A percentile compares a stretch with the other conserved stretches of the same genome.
phyloP scores from a whole-genome alignment of 2,113 vertebrate species.

The Phalacrocorax aristotelis region DNA sequence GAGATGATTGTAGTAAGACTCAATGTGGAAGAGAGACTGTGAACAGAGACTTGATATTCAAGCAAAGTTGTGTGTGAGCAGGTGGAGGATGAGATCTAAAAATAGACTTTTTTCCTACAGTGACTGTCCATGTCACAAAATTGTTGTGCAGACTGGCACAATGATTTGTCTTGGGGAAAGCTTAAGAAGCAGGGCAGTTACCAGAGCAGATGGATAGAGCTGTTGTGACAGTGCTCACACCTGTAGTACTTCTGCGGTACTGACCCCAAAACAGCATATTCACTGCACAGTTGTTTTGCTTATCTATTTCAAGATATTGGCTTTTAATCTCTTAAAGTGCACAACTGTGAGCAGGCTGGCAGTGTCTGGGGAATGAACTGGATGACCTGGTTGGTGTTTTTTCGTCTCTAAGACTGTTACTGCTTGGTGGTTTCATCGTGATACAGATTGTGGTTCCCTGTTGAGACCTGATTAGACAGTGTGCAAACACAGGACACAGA shows the following conservation, averaged over 20 bases:
- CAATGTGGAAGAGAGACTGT: background rate
- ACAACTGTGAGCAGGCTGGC: background rate
- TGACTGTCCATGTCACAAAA: constrained; percentile 20
- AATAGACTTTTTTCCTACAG: constrained; percentile 27
- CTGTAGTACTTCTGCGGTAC: background rate
- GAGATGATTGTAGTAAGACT: background rate
- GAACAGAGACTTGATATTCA: background rate
- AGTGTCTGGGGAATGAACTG: background rate
- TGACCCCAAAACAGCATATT: background rate
- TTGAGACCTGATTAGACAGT: fast-evolving
- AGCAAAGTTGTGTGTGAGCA: constrained; percentile 15
- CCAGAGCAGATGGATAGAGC: background rate
- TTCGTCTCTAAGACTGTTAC: background rate
- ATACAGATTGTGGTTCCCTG: background rate
- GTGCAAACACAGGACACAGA: fast-evolving
- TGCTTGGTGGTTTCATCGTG: background rate
- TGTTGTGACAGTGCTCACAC: background rate
- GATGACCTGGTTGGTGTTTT: background rate
- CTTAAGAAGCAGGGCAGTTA: background rate
- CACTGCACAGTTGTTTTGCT: background rate
- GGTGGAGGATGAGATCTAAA: constrained; percentile 54
- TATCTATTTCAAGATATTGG: background rate
- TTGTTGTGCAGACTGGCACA: background rate
- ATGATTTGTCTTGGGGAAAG: background rate
- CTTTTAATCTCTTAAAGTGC: background rate